A percentile compares a stretch with the other conserved stretches of the same genome.
Evolutionary conservation across 2,888 invertebrate genomes (phyloP).

Genomic region (Axea sp.): DNA sequence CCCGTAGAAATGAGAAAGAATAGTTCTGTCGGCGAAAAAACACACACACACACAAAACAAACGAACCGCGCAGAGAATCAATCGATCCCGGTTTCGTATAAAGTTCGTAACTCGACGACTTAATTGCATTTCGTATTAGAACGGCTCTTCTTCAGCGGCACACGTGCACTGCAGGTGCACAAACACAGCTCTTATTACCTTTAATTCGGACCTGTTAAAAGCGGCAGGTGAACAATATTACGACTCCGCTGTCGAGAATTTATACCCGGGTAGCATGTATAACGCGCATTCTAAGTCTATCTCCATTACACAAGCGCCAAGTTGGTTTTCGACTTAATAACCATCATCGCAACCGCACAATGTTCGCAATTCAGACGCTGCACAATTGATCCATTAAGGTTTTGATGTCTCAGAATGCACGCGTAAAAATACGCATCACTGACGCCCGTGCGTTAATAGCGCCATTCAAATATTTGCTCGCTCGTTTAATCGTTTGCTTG

Average conservation of each 20-base stretch:
- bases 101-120: constrained; percentile 22
- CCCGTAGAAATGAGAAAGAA: constrained; percentile 20
- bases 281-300: constrained; percentile 23
- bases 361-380: constrained; percentile 3
- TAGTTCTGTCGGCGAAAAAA: constrained; percentile 4
- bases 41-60: no score
- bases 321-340: constrained; percentile 45
- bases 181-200: constrained; percentile 62
- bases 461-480: no score
- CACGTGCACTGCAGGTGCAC: constrained; percentile 63
- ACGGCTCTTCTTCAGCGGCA: constrained; percentile 52
- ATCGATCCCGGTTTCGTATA: constrained; percentile 21
- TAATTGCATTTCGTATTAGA: constrained; percentile 60
- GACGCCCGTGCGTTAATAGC: no score
- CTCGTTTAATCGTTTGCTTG: no score
- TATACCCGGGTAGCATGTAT: constrained; percentile 24
- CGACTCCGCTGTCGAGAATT: constrained; percentile 18
- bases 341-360: constrained; percentile 29
- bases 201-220: constrained; percentile 60
- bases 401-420: constrained; percentile 12
- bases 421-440: neutral
- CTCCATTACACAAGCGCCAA: constrained; percentile 39
- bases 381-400: constrained; percentile 18
- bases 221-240: constrained; percentile 61
- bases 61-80: neutral